Conservation (phyloP, 2,113 vertebrate genomes). For the Bufo gargarizans region DNA sequence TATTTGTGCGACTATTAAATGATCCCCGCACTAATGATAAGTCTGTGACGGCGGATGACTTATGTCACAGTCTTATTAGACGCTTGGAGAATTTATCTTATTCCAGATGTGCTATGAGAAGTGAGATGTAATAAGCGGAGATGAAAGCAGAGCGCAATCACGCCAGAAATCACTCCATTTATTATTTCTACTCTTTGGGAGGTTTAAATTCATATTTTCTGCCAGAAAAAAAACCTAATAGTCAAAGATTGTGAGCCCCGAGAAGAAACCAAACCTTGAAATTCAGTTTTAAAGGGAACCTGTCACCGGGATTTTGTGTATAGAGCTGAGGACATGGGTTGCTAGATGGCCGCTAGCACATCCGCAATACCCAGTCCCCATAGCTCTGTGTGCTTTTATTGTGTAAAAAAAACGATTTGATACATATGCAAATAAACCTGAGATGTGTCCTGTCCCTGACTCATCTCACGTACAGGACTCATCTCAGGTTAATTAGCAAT, state of each 20-base stretch:
- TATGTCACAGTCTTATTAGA: neutral
- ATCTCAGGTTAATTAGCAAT: too few species aligned
- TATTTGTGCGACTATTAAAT: constrained; percentile 2
- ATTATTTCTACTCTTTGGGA: neutral
- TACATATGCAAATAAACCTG: too few species aligned
- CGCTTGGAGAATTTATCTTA: neutral
- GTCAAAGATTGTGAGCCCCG: neutral
- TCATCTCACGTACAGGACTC: too few species aligned
- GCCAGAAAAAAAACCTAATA: neutral
- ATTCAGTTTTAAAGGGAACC: neutral
- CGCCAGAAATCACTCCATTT: neutral
- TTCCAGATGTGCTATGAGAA: neutral
- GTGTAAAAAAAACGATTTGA: too few species aligned
- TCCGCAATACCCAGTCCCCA: too few species aligned
- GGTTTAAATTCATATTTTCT: neutral
- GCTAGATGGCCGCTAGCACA: too few species aligned
- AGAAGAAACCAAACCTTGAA: neutral
- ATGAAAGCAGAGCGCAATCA: neutral
- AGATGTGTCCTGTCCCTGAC: too few species aligned
- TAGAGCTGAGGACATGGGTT: too few species aligned
- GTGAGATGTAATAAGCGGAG: neutral
- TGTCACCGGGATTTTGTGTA: too few species aligned
- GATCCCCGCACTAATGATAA: constrained; percentile 18
- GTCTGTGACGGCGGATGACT: neutral
- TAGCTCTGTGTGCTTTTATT: too few species aligned